Conservation (phyloP, 1,140 invertebrate species). For the Yoshiicerus persimilis region DNA sequence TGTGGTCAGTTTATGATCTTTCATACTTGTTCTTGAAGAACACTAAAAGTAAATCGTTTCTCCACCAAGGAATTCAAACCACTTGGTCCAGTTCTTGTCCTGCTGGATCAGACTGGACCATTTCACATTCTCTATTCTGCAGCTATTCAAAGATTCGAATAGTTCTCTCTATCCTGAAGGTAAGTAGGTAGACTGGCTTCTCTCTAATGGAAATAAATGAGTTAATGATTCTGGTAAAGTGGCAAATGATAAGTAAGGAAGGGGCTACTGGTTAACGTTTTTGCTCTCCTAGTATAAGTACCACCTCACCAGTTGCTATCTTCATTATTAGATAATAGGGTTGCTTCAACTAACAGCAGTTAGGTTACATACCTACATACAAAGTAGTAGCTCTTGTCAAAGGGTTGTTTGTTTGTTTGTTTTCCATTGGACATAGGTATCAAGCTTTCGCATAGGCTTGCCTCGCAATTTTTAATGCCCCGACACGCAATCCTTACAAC, state of each 20-base stretch:
- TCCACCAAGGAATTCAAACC: neutral
- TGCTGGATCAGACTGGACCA: neutral
- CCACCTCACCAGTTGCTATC: neutral
- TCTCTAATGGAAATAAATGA: constrained; percentile 4
- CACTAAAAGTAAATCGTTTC: neutral
- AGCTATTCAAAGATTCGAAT: neutral
- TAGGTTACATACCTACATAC: neutral
- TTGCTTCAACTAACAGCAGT: neutral
- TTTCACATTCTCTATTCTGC: neutral
- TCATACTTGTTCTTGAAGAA: neutral
- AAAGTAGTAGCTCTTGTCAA: neutral
- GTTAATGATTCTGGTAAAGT: neutral
- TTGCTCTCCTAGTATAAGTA: neutral
- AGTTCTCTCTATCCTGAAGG: neutral
- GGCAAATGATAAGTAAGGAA: constrained; percentile 4
- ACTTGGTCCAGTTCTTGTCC: neutral
- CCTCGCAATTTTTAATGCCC: neutral
- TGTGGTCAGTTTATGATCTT: neutral
- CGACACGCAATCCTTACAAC: neutral
- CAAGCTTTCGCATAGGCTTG: neutral
- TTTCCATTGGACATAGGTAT: neutral
- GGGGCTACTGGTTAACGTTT: neutral
- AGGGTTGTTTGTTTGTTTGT: constrained; percentile 5
- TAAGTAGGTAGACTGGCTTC: neutral
- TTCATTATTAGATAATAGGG: neutral